Evolutionary conservation across 2,113 vertebrate species (phyloP).

Genomic region (Rhizomys pruinosus): DNA sequence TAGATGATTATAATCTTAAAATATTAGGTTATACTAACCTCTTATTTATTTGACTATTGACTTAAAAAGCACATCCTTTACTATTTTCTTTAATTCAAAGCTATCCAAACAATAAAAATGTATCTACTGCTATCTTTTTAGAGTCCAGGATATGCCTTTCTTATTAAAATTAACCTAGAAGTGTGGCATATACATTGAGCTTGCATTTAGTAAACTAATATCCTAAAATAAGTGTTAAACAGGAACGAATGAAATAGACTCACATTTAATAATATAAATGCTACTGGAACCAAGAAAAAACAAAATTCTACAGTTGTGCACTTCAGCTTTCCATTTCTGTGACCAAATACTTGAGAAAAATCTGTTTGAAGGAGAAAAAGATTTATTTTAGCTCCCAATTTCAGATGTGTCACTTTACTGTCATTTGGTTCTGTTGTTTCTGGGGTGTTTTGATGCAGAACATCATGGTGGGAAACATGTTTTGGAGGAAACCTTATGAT

Average conservation of each 20-base stretch:
- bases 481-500: neutral
- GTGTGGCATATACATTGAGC: no score
- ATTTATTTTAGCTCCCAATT: neutral
- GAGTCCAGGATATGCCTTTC: neutral
- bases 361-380: neutral
- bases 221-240: neutral
- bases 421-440: neutral
- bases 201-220: neutral
- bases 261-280: neutral
- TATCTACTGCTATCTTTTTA: neutral
- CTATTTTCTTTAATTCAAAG: neutral
- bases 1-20: neutral
- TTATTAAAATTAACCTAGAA: neutral
- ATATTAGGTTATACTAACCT: neutral
- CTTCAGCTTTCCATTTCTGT: neutral
- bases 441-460: neutral
- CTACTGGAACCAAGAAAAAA: neutral
- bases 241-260: neutral
- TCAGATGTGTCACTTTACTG: neutral
- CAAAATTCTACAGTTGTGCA: neutral
- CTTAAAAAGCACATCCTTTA: neutral
- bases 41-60: neutral
- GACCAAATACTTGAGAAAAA: neutral
- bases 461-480: neutral
- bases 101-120: neutral